Percentiles rank a stretch among this genome's conserved stretches.
Evolutionary conservation across 92 coral and sea anemone genomes (phyloP).

Genomic region (Zoanthus sansibaricus): DNA sequence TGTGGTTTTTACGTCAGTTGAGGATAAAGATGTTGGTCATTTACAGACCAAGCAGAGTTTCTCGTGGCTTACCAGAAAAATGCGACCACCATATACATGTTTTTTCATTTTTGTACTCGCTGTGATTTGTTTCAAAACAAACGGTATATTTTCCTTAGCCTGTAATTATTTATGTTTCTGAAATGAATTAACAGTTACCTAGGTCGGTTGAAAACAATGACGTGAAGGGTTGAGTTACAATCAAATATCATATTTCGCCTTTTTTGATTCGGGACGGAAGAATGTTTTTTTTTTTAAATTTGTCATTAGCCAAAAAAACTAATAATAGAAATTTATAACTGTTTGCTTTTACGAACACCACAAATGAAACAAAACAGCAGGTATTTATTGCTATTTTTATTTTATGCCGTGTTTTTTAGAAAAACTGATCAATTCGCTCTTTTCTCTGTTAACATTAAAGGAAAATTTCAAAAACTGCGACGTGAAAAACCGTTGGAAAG

Average conservation of each 20-base stretch:
- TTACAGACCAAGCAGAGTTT: neutral
- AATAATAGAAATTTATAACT: neutral
- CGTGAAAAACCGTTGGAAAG: too few relatives aligned
- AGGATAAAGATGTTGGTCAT: neutral
- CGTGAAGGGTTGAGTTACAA: slow-evolving; percentile 15
- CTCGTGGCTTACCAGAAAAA: neutral
- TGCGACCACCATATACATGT: neutral
- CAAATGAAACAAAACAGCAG: too few relatives aligned
- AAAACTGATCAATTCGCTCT: neutral
- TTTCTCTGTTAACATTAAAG: neutral
- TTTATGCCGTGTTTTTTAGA: neutral
- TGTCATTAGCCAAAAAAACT: too few relatives aligned
- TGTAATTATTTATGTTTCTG: neutral
- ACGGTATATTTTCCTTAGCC: neutral
- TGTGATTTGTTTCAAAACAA: neutral
- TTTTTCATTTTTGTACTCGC: neutral
- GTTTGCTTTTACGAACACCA: neutral
- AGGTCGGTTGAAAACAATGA: neutral
- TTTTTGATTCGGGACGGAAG: neutral
- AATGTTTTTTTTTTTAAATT: neutral
- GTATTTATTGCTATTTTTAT: neutral
- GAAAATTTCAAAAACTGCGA: too few relatives aligned
- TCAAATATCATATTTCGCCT: slow-evolving; percentile 5
- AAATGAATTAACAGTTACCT: too few relatives aligned
- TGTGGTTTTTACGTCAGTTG: slow-evolving; percentile 1